Conservation (phyloP, 2,888 invertebrate species). For the Neria commutata region DNA sequence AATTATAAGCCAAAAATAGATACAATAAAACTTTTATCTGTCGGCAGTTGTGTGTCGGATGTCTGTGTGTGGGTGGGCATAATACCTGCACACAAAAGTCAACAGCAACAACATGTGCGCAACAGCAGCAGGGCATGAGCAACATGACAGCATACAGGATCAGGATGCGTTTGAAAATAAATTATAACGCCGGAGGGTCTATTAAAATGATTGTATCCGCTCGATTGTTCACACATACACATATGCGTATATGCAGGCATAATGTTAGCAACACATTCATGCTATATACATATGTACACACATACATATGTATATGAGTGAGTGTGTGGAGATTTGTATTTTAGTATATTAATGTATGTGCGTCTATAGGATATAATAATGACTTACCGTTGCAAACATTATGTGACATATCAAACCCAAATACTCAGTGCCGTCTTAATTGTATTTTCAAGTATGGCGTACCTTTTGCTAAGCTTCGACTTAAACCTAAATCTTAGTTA, state of each 20-base stretch:
- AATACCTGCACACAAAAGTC: conserved; percentile 1
- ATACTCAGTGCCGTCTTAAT: too few relatives aligned
- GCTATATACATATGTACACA: too few relatives aligned
- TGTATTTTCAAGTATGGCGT: too few relatives aligned
- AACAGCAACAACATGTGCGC: conserved; percentile 12
- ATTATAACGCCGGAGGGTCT: conserved; percentile 59
- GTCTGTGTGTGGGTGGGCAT: conserved; percentile 2
- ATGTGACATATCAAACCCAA: conserved; percentile 16
- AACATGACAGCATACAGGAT: conserved; percentile 12
- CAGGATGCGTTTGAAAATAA: conserved; percentile 56
- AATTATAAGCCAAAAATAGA: conserved; percentile 42
- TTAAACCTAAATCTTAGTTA: too few relatives aligned
- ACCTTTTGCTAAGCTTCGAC: too few relatives aligned
- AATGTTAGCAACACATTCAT: too few relatives aligned
- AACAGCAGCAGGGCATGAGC: conserved; percentile 31
- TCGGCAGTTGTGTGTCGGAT: background rate
- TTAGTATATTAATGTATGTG: background rate
- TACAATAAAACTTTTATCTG: conserved; percentile 36
- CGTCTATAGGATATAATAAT: conserved; percentile 9
- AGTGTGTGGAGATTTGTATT: background rate
- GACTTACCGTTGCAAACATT: conserved; percentile 11
- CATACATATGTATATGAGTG: conserved; percentile 5
- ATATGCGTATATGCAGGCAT: background rate
- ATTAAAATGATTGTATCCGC: conserved; percentile 60
- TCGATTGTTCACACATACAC: conserved; percentile 47